Base-by-base conservation (phyloP, 2,888 invertebrate species). In the Agrilus biguttatus region DNA sequence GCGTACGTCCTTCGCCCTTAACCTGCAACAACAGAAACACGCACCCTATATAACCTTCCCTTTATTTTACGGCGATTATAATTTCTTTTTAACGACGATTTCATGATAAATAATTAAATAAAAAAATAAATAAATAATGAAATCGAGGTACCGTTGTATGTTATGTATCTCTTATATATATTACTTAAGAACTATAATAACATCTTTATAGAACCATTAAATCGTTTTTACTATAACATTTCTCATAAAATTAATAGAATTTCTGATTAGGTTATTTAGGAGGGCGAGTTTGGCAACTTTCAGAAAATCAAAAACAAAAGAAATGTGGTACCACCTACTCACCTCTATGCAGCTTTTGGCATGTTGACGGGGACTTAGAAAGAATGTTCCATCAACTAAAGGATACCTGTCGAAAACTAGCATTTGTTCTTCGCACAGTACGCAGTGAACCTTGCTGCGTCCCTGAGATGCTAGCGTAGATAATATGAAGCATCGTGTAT, bases 331-430 rank as follows among this genome's bases (percentile, higher is more conserved):
- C n/a, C 5, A 6, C 7, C 3, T 19, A 61, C 69, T 72, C 70
- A 90, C 89, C 81, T 89, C 88, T 52, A 90, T 82, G 62, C 88
- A 89, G 56, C 79, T 77, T 61, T 80, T 80, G 59, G 83, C 83
- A 66, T 95, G 91, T 61, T 91, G 89, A 52, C 86, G 78, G 32
- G 97, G 95, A 56, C 93, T 93, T 47, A 97, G 74, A 74, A 97
- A 98, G 75, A 98, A 92, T 33, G 95, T 93, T 44, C 97, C 97
- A 65, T 98, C 96, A 37, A 97, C 85, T 54, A 98, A 74, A 1
- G 97, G 97, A 70, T 96, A 97, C 60, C 93, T 81, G 71, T 97
- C 97, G 70, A 91, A 97, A 46, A 97, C 92, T 51, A 85, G 77
- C 75, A 97, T 77, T 46, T 85, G 80, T 43, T 83, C 83, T 58